These are phyloP conservation scores for Drosophila saltans DNA, from an alignment of 1,140 invertebrate species.

Conservation along the genomic window DNA sequence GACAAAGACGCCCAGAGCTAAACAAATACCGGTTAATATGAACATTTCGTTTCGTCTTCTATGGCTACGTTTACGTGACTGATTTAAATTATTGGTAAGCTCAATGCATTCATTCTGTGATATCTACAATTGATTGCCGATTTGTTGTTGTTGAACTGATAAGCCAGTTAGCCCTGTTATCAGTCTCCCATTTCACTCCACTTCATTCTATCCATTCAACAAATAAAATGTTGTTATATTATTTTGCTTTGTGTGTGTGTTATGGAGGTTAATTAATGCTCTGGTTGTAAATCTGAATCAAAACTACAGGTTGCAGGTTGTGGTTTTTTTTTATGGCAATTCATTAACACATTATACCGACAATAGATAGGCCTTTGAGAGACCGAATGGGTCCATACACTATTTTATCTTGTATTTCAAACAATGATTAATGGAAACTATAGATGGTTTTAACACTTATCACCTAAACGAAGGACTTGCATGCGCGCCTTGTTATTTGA, in stretches of 20 bases:
- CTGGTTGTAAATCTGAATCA: constrained; percentile 53
- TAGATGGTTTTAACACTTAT: too few relatives aligned
- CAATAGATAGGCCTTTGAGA: not conserved
- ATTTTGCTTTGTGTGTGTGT: constrained; percentile 22
- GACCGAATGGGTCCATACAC: not conserved
- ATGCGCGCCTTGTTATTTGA: not conserved
- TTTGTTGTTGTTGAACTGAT: constrained; percentile 24
- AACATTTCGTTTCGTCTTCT: constrained; percentile 37
- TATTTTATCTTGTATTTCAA: not conserved
- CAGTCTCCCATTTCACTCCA: not conserved
- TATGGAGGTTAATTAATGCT: constrained; percentile 25
- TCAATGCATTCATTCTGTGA: not conserved
- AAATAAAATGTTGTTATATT: constrained; percentile 5
- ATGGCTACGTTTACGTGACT: constrained; percentile 40
- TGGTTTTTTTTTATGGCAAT: constrained; percentile 29
- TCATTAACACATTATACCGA: constrained; percentile 15
- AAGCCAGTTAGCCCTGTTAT: constrained; percentile 36
- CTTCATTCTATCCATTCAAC: constrained; percentile 1
- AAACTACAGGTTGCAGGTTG: constrained; percentile 34
- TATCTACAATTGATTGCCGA: constrained; percentile 7
- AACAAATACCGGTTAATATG: constrained; percentile 25
- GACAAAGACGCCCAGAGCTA: constrained; percentile 37
- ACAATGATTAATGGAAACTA: too few relatives aligned
- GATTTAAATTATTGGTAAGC: not conserved
- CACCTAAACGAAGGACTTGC: not conserved